Evolutionary conservation across 2,797 vertebrate species (phyloP), one percentile per base, ranked within the genome.

Genomic region (Ceryle rudis): DNA sequence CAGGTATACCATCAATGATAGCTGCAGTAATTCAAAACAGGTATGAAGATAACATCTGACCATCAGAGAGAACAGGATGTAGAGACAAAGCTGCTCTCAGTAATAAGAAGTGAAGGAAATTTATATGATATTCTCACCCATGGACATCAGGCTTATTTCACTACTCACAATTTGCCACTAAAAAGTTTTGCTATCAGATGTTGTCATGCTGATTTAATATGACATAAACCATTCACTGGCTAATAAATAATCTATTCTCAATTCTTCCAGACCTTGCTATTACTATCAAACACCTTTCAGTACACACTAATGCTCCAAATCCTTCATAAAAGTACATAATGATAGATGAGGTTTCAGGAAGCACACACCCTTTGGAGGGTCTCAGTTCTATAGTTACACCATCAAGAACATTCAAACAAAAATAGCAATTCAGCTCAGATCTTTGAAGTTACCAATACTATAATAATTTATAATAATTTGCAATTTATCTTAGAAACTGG

Each of bases 1-100:
- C 62, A 75, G 1, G 5, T 51, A 16, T 35, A 55, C 22, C 31
- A 37, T 70, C 75, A 79, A 2, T 44, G 65, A 86, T 7, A 78
- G 66, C 42, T 79, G 11, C 26, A 62, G 65, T 88, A 90, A 96
- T 81, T 93, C 79, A 74, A 92, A 96, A 65, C 72, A 93, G 84
- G 28, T 72, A 89, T 66, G 49, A 80, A 83, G 62, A 57, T 87
- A 91, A 29, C 17, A 8, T 88, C 69, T 91, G 37, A 58, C n/a
- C 54, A 86, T 79, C 35, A 75, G 49, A 78, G 49, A 69, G 35
- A 83, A 78, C 61, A 81, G 65, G 81, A 90, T 79, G 25, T 55
- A 1, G 10, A 88, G 66, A 83, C 71, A 90, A 83, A 83, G 11
- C n/a, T 78, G 16, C 33, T 82, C 11, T 82, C 35, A 39, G 22